phyloP scores from a whole-genome alignment of 2,888 invertebrate species.

The Caenorhabditis japonica region DNA sequence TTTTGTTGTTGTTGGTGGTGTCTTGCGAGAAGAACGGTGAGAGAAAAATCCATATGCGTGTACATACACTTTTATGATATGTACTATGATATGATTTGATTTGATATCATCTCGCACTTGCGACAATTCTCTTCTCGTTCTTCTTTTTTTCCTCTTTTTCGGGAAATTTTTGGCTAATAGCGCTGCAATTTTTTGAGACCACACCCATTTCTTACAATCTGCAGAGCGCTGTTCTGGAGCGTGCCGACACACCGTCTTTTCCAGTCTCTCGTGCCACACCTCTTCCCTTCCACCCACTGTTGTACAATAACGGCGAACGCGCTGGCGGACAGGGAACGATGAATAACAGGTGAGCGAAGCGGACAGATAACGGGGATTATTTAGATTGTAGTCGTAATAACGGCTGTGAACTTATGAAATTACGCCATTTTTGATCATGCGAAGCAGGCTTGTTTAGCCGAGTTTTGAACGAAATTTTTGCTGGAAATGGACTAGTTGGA shows the following conservation, averaged over 20 bases:
- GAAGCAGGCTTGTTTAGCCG: no score
- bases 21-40: neutral
- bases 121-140: constrained; percentile 7
- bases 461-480: no score
- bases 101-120: no score
- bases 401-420: no score
- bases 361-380: no score
- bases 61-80: no score
- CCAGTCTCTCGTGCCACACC: constrained; percentile 84
- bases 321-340: constrained; percentile 30
- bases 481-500: no score
- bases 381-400: no score
- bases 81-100: no score
- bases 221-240: constrained; percentile 56
- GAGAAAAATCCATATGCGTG: no score
- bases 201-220: no score
- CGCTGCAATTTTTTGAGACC: neutral
- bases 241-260: constrained; percentile 91
- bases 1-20: neutral
- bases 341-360: constrained; percentile 39
- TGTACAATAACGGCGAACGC: constrained; percentile 63
- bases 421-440: no score
- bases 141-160: neutral
- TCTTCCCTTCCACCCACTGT: constrained; percentile 76
- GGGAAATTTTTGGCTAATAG: neutral